A percentile compares a stretch with the other conserved stretches of the same genome.
Conservation (phyloP, 2,888 invertebrate species). For the Lamellibrachia satsuma region DNA sequence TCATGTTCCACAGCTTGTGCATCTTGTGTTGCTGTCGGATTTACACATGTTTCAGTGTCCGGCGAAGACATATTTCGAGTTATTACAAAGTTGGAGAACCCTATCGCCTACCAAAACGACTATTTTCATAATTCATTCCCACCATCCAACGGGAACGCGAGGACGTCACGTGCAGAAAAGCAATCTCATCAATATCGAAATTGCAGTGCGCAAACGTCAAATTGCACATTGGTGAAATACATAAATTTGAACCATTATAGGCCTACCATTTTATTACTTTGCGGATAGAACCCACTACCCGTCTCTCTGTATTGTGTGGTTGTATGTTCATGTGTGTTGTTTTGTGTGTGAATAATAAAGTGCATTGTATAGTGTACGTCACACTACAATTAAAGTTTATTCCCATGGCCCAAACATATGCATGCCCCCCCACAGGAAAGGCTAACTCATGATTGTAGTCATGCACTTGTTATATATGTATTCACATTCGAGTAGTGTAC, state of each 20-base stretch:
- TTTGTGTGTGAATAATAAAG: too few relatives aligned
- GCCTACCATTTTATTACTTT: too few relatives aligned
- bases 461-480: too few relatives aligned
- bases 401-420: too few relatives aligned
- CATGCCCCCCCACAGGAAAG: too few relatives aligned
- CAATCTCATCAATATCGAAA: background rate
- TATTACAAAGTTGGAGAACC: background rate
- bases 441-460: too few relatives aligned
- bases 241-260: background rate
- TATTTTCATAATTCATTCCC: conserved; percentile 5
- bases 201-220: background rate
- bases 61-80: background rate
- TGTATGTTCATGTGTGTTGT: too few relatives aligned
- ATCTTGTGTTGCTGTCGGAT: background rate
- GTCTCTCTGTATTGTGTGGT: too few relatives aligned
- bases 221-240: background rate
- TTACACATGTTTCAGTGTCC: background rate
- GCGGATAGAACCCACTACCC: too few relatives aligned
- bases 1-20: background rate
- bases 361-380: too few relatives aligned
- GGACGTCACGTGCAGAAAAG: background rate
- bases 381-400: too few relatives aligned
- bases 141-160: background rate
- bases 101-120: conserved; percentile 9
- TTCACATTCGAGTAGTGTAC: too few relatives aligned